Evolutionary conservation across 2,113 vertebrate genomes (phyloP).

Genomic region (Calcarius ornatus): DNA sequence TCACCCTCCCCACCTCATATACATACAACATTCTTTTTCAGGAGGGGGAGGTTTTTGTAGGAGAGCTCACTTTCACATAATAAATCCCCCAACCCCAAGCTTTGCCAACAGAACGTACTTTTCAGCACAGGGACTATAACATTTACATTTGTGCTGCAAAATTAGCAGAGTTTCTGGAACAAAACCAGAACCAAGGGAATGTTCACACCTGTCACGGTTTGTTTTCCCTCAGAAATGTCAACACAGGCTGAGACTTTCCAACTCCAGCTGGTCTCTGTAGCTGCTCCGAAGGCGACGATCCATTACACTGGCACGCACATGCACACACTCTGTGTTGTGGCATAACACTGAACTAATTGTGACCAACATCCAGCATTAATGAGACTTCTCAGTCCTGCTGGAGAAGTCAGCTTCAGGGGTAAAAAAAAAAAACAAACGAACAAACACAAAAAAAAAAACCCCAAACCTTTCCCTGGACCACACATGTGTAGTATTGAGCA

Average conservation of each 20-base stretch:
- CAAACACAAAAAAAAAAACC: not conserved
- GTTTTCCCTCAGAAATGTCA: constrained; percentile 53
- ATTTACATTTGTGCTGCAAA: not conserved
- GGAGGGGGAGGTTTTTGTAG: not conserved
- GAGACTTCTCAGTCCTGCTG: not conserved
- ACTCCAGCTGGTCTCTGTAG: constrained; percentile 33
- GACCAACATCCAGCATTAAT: not conserved
- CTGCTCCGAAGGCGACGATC: not conserved
- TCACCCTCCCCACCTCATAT: fast-evolving
- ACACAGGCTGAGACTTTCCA: constrained; percentile 46
- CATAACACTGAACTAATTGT: constrained; percentile 18
- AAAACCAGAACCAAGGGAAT: constrained; percentile 10
- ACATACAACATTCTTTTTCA: not conserved
- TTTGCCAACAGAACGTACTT: not conserved
- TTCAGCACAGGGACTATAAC: not conserved
- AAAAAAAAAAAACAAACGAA: not conserved
- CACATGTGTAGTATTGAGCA: not conserved
- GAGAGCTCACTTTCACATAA: not conserved
- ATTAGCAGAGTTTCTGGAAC: constrained; percentile 20
- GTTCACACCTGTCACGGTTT: constrained; percentile 57
- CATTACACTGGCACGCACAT: not conserved
- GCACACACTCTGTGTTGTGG: not conserved
- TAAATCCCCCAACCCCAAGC: not conserved
- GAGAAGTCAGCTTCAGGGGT: not conserved
- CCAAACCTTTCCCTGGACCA: not conserved